These are phyloP conservation scores for Catamblyrhynchus diadema DNA, from an alignment of 2,797 vertebrate genomes.

Conservation along the genomic window DNA sequence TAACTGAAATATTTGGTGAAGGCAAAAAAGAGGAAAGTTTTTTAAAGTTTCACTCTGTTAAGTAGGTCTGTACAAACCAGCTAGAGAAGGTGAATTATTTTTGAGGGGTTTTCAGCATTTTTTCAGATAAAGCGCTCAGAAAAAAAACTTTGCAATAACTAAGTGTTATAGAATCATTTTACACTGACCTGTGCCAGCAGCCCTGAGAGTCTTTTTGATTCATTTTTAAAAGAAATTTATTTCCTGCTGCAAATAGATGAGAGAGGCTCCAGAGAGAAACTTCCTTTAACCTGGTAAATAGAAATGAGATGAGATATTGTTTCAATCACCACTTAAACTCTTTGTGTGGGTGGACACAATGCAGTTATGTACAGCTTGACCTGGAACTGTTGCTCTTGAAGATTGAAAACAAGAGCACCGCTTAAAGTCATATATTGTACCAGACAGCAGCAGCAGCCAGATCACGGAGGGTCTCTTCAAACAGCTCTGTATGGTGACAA, in stretches of 20 bases:
- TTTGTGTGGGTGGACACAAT: neutral
- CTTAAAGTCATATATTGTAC: neutral
- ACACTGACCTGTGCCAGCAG: neutral
- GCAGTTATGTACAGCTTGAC: conserved; percentile 10
- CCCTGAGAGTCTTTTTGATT: neutral
- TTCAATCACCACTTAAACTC: conserved; percentile 38
- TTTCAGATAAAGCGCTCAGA: neutral
- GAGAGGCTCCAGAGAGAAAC: neutral
- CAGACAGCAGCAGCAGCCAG: neutral
- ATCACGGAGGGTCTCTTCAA: neutral
- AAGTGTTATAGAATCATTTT: neutral
- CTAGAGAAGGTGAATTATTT: neutral
- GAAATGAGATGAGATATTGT: conserved; percentile 35
- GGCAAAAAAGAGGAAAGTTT: neutral
- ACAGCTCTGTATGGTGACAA: neutral
- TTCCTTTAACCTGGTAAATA: conserved; percentile 28
- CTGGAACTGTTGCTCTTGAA: neutral
- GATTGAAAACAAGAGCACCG: neutral
- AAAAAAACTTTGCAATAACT: conserved; percentile 7
- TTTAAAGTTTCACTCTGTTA: neutral
- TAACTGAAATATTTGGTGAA: neutral
- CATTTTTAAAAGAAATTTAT: conserved; percentile 19
- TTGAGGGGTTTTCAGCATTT: neutral
- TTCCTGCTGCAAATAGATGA: conserved; percentile 13
- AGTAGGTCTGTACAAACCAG: neutral